Evolutionary conservation across 2,888 invertebrate species (phyloP), one percentile per base, ranked within the genome.

Genomic region (Melinaea menophilus): DNA sequence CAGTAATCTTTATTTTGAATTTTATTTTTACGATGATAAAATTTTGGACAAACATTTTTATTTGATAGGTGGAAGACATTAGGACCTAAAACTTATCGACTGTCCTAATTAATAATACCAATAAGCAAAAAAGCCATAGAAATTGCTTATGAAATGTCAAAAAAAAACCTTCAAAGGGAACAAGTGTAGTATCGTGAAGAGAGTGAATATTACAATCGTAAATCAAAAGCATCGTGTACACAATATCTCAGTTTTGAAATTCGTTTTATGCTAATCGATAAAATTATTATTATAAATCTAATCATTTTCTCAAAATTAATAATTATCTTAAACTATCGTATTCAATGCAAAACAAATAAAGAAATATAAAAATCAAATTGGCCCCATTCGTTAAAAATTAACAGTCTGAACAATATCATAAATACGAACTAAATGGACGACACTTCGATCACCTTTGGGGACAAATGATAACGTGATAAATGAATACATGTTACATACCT

Each of bases 11-110:
- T 51, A 31, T 51, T 51, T 48, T 4, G 7, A 11, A 59, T 48
- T 57, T 63, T 51, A 9, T 31, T 45, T 54, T 63, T 59, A 64
- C 34, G 57, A 63, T 65, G 31, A 51, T 31, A 11, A 51, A 65
- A 61, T 64, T 62, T 64, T 64, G 62, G 61, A 67, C 61, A 62
- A 62, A 58, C 60, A 59, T 59, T 62, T 58, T 63, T 51, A 51
- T 62, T 66, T 66, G 67, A 67, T 71, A 67, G 72, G 58, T 71
- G 73, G 72, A 73, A 72, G 72, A 73, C 72, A 66, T 68, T 58
- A 70, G 63, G 66, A 68, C 66, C 63, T 67, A 67, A 11, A 56
- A 59, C 33, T 59, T 58, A 61, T 34, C 12, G 41, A 57, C 59
- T 58, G 62, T 35, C 59, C 56, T 60, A 61, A 61, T 59, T 48